phyloP scores from a whole-genome alignment of 2,797 vertebrate species.

The Tapera naevia region DNA sequence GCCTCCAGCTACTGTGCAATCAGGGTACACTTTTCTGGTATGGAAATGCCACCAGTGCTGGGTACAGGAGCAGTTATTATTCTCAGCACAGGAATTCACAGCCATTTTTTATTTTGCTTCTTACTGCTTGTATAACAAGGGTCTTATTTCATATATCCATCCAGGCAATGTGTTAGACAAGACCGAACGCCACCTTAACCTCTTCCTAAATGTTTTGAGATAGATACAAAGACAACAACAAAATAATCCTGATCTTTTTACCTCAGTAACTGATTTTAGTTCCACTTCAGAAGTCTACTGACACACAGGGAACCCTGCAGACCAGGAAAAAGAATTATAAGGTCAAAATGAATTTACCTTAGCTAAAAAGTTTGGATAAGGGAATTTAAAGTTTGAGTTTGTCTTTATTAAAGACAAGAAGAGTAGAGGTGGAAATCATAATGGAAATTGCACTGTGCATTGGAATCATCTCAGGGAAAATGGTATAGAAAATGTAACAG shows the following conservation, averaged over 20 bases:
- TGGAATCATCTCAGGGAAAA: constrained; percentile 6
- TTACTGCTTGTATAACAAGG: background rate
- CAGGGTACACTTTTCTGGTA: background rate
- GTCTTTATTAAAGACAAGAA: constrained; percentile 14
- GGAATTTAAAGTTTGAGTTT: background rate
- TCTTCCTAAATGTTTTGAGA: background rate
- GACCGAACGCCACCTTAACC: background rate
- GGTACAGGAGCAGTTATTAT: background rate
- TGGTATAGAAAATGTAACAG: background rate
- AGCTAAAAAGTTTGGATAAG: background rate
- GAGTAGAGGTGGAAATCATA: background rate
- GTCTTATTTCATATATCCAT: background rate
- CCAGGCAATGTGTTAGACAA: background rate
- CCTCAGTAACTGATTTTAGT: background rate
- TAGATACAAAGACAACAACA: background rate
- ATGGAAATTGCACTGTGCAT: constrained; percentile 43
- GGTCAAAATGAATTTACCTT: background rate
- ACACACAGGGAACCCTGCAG: background rate
- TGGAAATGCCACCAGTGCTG: background rate
- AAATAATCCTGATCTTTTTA: background rate
- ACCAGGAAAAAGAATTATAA: background rate
- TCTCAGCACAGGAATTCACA: background rate
- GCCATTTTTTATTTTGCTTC: background rate
- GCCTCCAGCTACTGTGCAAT: background rate
- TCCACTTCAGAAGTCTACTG: background rate